Conservation (phyloP, 2,113 vertebrate species). For the western clawed frog (Xenopus tropicalis) region UCB_Xtro_10.0 CM004449.2:127636001-127636500, state of each 20-base stretch:
- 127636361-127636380: too few species aligned
- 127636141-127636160: fast-evolving
- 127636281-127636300: too few species aligned
- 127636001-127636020: fast-evolving
- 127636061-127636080: fast-evolving
- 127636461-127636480: too few species aligned
- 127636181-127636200: fast-evolving
- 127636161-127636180: fast-evolving
- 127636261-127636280: constrained; percentile 85
- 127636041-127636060: neutral
- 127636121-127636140: fast-evolving
- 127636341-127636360: too few species aligned
- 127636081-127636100: too few species aligned
- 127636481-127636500: too few species aligned
- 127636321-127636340: too few species aligned
- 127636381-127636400: too few species aligned
- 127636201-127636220: constrained; percentile 47
- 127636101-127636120: neutral
- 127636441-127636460: too few species aligned
- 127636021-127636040: fast-evolving
- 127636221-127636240: constrained; percentile 75
- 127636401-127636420: too few species aligned
- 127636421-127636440: too few species aligned
- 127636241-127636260: constrained; percentile 65
- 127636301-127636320: too few species aligned